Percentiles rank a stretch among this genome's conserved stretches.
Conservation (phyloP, 2,113 vertebrate species). For the Cavia porcellus region DNA sequence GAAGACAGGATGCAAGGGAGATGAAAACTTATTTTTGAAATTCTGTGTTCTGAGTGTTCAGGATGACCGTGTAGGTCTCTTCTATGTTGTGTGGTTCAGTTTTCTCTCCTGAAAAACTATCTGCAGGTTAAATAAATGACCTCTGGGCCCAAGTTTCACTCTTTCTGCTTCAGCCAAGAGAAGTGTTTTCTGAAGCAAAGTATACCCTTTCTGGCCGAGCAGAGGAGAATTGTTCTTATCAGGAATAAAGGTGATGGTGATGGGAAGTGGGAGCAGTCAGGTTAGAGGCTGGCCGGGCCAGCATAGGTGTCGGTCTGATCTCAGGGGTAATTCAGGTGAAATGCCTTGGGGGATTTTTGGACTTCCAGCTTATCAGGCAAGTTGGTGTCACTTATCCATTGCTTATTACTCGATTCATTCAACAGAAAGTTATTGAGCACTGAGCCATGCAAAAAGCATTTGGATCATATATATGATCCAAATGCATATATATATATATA, state of each 20-base stretch:
- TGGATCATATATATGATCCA: too few species aligned
- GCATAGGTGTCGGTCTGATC: background rate
- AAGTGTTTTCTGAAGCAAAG: background rate
- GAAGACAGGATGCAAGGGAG: background rate
- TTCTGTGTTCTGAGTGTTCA: background rate
- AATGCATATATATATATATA: too few species aligned
- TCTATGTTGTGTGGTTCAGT: slow-evolving; percentile 47
- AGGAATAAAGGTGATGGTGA: background rate
- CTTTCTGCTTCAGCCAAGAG: background rate
- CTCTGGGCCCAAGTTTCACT: background rate
- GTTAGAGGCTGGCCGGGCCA: background rate
- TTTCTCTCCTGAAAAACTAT: background rate
- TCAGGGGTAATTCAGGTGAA: background rate
- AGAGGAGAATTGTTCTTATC: background rate
- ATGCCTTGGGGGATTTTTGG: background rate
- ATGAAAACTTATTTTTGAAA: background rate
- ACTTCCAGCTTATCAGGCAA: background rate
- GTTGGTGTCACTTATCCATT: background rate
- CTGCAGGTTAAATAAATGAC: background rate
- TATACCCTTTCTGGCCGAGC: background rate
- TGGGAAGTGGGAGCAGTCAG: background rate
- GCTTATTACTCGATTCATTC: slow-evolving; percentile 12
- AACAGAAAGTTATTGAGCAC: background rate
- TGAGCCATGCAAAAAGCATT: background rate
- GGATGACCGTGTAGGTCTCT: background rate